A percentile compares a stretch with the other conserved stretches of the same genome.
phyloP scores from a whole-genome alignment of 2,888 invertebrate species.

The Drosophila seclusa region DNA sequence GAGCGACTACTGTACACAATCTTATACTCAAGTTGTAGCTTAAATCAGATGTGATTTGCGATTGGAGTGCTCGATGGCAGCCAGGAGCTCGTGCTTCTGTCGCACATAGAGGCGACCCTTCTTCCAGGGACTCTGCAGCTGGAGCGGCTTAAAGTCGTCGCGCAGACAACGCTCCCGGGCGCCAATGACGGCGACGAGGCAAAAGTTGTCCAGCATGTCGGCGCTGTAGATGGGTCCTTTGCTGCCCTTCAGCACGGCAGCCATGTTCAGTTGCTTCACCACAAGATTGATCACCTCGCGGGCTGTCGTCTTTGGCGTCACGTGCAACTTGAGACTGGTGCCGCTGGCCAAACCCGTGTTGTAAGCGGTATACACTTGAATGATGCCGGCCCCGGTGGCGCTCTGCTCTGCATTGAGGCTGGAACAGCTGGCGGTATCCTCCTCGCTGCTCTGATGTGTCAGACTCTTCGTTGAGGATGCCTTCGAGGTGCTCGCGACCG shows the following conservation, averaged over 20 bases:
- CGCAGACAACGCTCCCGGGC: conserved; percentile 96
- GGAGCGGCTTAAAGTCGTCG: conserved; percentile 97
- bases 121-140: conserved; percentile 97
- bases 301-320: conserved; percentile 96
- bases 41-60: conserved; percentile 88
- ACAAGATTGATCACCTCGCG: conserved; percentile 98
- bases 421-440: conserved; percentile 78
- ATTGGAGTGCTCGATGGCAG: conserved; percentile 94
- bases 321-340: conserved; percentile 96
- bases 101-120: conserved; percentile 96
- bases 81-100: conserved; percentile 94
- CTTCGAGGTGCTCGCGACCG: conserved; percentile 67
- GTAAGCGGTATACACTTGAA: conserved; percentile 97
- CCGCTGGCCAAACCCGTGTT: conserved; percentile 97
- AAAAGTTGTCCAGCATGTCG: conserved; percentile 94
- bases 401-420: conserved; percentile 66
- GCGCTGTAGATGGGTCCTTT: conserved; percentile 94
- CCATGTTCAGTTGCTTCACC: conserved; percentile 97
- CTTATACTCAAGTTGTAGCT: background rate
- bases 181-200: conserved; percentile 97
- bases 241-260: conserved; percentile 93
- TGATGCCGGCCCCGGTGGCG: conserved; percentile 79
- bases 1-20: background rate
- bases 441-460: conserved; percentile 80
- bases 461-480: conserved; percentile 74